Evolutionary conservation across 2,113 vertebrate species (phyloP).

Genomic region (Clupea harengus): DNA sequence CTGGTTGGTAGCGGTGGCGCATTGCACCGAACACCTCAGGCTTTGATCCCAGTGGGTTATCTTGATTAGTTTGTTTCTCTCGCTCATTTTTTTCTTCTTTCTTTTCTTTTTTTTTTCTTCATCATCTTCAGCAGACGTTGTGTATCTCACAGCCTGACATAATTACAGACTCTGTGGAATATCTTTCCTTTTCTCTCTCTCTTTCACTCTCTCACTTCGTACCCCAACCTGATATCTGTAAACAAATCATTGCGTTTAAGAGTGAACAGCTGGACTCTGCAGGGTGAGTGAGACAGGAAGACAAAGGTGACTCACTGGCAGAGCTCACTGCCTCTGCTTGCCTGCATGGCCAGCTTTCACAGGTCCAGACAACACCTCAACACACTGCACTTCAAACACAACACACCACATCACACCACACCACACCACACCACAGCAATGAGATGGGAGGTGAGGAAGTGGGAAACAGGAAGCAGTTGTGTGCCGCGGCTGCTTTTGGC

Average conservation of each 20-base stretch:
- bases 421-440: neutral
- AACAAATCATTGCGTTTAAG: conserved; percentile 52
- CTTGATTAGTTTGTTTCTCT: conserved; percentile 21
- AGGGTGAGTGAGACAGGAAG: conserved; percentile 31
- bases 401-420: neutral
- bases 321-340: neutral
- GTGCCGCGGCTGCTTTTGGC: neutral
- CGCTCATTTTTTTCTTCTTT: neutral
- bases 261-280: conserved; percentile 53
- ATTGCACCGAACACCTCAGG: conserved; percentile 4
- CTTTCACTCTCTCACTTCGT: neutral
- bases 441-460: neutral
- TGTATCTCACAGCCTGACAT: conserved; percentile 13
- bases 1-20: neutral
- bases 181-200: conserved; percentile 18
- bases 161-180: neutral
- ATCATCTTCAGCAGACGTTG: neutral
- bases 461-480: neutral
- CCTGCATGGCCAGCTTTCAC: neutral
- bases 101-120: conserved; percentile 2
- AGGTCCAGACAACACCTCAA: neutral
- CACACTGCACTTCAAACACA: neutral
- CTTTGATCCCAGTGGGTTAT: neutral
- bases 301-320: conserved; percentile 2
- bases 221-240: conserved; percentile 29